These are phyloP conservation scores for Acleris emargana DNA, from an alignment of 2,888 invertebrate genomes.

Conservation along the genomic window DNA sequence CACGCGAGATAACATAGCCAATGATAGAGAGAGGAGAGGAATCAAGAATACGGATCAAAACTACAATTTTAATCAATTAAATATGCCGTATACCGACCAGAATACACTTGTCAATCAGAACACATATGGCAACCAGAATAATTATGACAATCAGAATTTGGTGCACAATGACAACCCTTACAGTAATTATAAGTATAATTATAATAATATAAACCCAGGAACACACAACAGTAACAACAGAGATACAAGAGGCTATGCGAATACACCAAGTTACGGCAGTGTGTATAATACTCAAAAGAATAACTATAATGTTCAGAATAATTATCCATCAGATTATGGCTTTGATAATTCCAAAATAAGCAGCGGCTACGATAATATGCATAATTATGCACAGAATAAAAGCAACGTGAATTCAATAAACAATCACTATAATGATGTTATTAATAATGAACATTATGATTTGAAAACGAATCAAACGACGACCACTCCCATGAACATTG, in stretches of 20 bases:
- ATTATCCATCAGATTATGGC: too few species aligned
- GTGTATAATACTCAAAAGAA: neutral
- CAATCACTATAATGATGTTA: too few species aligned
- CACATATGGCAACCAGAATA: neutral
- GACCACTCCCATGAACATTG: constrained; percentile 5
- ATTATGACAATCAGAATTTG: constrained; percentile 2
- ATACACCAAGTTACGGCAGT: constrained; percentile 3
- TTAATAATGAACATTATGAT: neutral
- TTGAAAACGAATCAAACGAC: neutral
- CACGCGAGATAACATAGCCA: constrained; percentile 7
- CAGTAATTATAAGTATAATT: constrained; percentile 11
- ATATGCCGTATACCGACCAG: constrained; percentile 10
- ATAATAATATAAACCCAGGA: constrained; percentile 1
- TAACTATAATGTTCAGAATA: neutral
- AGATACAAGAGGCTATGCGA: neutral
- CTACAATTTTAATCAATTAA: constrained; percentile 27
- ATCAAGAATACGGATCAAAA: neutral
- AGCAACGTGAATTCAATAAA: too few species aligned
- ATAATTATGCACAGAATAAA: neutral
- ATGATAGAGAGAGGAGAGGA: neutral
- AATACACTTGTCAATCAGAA: neutral
- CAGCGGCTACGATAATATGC: neutral
- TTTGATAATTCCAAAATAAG: too few species aligned
- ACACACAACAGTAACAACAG: neutral
- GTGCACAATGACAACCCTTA: constrained; percentile 19